Percentiles rank a stretch among this genome's conserved stretches.
These are phyloP conservation scores for Pseudococcus jackbeardsleyi DNA, from an alignment of 2,888 invertebrate species.

Conservation along the genomic window DNA sequence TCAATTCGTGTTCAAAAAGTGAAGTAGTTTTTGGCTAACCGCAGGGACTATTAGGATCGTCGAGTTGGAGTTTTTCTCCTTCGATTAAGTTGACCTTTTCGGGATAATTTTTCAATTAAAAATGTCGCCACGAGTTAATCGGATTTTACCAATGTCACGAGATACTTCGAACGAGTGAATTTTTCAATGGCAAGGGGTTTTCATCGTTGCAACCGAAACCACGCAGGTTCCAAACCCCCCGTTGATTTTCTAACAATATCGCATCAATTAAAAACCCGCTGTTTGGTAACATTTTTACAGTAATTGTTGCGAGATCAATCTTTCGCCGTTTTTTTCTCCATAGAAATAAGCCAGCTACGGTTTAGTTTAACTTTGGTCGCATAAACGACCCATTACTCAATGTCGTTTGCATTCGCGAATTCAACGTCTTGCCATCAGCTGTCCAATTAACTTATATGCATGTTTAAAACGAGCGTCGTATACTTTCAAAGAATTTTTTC, in stretches of 20 bases:
- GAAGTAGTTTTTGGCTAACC: too few relatives aligned
- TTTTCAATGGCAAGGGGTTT: conserved; percentile 20
- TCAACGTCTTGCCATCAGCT: neutral
- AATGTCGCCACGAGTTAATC: neutral
- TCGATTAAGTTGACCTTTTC: conserved; percentile 27
- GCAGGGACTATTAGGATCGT: too few relatives aligned
- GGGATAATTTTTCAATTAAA: conserved; percentile 42
- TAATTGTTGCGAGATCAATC: conserved; percentile 46
- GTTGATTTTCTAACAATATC: neutral
- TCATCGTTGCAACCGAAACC: neutral
- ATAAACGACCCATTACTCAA: conserved; percentile 46
- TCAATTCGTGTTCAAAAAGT: too few relatives aligned
- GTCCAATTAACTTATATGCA: conserved; percentile 22
- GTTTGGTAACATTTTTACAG: neutral
- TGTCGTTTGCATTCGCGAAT: conserved; percentile 40
- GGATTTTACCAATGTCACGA: neutral
- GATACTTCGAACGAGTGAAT: neutral
- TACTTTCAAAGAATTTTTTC: neutral
- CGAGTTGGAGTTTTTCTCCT: too few relatives aligned
- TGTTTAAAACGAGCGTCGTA: neutral
- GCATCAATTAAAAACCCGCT: conserved; percentile 44
- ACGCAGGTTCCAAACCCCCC: neutral
- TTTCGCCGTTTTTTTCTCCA: conserved; percentile 11
- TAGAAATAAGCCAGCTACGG: neutral
- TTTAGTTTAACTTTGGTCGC: neutral